These are phyloP conservation scores for silkworm (Bombyx mori) DNA, from an alignment of 1,140 invertebrate genomes.

Conservation along the genomic window DNA sequence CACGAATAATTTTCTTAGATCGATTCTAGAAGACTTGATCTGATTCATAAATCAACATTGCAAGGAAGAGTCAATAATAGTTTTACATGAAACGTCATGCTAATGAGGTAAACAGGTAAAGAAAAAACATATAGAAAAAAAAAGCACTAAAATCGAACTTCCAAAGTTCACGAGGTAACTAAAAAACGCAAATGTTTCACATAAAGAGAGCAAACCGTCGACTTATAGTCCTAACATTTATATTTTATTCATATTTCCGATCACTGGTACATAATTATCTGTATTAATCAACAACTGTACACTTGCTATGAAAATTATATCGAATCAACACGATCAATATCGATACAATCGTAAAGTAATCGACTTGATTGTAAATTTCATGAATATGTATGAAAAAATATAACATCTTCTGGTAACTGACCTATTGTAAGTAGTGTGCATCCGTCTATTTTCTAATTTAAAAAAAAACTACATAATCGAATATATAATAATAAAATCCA, in stretches of 20 bases:
- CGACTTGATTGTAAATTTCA: no score
- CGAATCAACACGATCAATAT: neutral
- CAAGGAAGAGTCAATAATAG: conserved; percentile 24
- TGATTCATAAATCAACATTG: conserved; percentile 13
- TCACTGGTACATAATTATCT: conserved; percentile 54
- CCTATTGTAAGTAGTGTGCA: conserved; percentile 24
- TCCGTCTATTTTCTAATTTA: conserved; percentile 8
- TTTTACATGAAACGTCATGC: conserved; percentile 46
- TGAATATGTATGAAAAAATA: conserved; percentile 6
- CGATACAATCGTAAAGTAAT: no score
- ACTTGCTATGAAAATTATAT: conserved; percentile 1
- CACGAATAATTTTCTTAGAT: conserved; percentile 7
- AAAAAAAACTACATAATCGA: no score
- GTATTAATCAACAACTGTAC: conserved; percentile 44
- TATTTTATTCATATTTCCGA: conserved; percentile 43
- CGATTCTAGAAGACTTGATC: conserved; percentile 11
- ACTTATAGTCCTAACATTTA: conserved; percentile 59
- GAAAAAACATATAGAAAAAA: conserved; percentile 29
- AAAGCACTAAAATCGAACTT: conserved; percentile 55
- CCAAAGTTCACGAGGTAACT: conserved; percentile 67
- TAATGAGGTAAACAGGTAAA: conserved; percentile 58
- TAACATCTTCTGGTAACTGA: conserved; percentile 20
- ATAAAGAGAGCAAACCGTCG: conserved; percentile 47
- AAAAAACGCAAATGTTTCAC: conserved; percentile 54
- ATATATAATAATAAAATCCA: no score